A percentile compares a stretch with the other conserved stretches of the same genome.
phyloP scores from a whole-genome alignment of 2,797 vertebrate species.

The Tarsius wallacei region DNA sequence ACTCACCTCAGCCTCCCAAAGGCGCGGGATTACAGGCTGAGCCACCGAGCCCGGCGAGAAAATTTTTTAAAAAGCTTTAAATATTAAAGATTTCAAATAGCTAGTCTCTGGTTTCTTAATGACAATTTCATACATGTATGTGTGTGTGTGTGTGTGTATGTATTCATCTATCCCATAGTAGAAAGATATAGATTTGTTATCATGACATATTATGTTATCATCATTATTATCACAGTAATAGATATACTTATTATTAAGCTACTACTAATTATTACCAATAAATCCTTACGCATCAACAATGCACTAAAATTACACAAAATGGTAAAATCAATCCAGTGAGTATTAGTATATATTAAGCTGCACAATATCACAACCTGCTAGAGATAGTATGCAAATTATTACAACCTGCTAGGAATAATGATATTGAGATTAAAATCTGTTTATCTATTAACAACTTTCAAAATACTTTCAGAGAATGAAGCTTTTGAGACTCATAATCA shows the following conservation, averaged over 20 bases:
- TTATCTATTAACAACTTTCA: slow-evolving; percentile 1
- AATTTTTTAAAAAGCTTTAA: slow-evolving; percentile 46
- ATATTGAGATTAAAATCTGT: slow-evolving; percentile 21
- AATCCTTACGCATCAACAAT: slow-evolving; percentile 31
- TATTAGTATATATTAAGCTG: slow-evolving; percentile 7
- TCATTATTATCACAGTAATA: slow-evolving; percentile 26
- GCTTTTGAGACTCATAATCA: slow-evolving; percentile 34
- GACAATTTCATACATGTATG: not conserved
- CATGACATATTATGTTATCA: not conserved
- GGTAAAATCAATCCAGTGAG: slow-evolving; percentile 39
- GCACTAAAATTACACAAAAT: not conserved
- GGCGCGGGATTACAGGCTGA: too few relatives aligned
- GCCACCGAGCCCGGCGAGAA: not conserved
- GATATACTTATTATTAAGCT: slow-evolving; percentile 35
- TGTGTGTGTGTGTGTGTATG: not conserved
- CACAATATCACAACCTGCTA: not conserved
- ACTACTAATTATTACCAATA: slow-evolving; percentile 18
- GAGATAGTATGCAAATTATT: not conserved
- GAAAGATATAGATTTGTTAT: slow-evolving; percentile 12
- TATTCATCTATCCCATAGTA: not conserved
- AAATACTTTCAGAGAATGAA: slow-evolving; percentile 10
- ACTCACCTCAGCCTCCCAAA: too few relatives aligned
- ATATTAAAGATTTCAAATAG: slow-evolving; percentile 60
- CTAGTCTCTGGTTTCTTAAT: not conserved
- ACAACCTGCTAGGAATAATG: slow-evolving; percentile 5